These are phyloP conservation scores for Sphaerophoria rueppellii DNA, from an alignment of 2,888 invertebrate genomes.

Conservation along the genomic window DNA sequence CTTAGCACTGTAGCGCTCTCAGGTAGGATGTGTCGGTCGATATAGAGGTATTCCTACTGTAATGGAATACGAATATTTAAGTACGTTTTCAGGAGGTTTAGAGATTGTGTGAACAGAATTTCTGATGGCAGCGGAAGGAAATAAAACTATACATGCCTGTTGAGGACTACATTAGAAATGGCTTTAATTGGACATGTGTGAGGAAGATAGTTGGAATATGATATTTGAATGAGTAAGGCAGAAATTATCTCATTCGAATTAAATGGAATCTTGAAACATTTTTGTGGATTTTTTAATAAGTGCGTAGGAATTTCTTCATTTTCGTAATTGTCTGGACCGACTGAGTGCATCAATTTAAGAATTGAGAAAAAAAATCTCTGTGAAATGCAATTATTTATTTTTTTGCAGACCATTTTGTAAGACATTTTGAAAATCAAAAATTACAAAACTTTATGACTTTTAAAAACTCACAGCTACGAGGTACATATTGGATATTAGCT, in stretches of 20 bases:
- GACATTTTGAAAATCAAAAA: too few species aligned
- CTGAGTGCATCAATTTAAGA: too few species aligned
- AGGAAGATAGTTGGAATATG: not conserved
- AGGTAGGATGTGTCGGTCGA: not conserved
- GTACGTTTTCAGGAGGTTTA: conserved; percentile 20
- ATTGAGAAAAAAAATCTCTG: too few species aligned
- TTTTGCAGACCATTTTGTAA: too few species aligned
- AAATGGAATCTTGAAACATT: not conserved
- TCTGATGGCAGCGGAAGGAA: conserved; percentile 11
- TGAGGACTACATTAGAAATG: conserved; percentile 33
- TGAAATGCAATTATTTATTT: too few species aligned
- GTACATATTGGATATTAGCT: too few species aligned
- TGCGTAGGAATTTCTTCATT: not conserved
- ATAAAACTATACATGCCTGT: not conserved
- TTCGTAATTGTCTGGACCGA: too few species aligned
- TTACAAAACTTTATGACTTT: too few species aligned
- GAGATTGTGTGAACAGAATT: not conserved
- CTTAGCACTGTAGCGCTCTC: not conserved
- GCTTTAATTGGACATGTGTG: conserved; percentile 9
- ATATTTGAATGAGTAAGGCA: conserved; percentile 8
- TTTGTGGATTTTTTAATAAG: not conserved
- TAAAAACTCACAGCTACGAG: too few species aligned
- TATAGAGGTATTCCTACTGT: not conserved
- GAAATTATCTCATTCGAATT: not conserved
- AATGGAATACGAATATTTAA: conserved; percentile 32